Evolutionary conservation across 2,797 vertebrate species (phyloP).

Genomic region (Enteromius mattozi): DNA sequence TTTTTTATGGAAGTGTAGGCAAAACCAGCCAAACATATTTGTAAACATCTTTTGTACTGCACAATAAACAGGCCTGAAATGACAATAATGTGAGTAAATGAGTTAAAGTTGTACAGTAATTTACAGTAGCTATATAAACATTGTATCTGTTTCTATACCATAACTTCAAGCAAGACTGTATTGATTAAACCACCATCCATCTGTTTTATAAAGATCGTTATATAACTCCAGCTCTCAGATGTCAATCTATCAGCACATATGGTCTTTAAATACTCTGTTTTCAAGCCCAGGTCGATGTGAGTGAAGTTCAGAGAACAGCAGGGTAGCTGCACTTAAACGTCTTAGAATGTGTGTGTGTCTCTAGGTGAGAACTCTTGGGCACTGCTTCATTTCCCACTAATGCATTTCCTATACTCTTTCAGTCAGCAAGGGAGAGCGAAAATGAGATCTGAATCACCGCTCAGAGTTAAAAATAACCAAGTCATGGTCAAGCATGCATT

Average conservation of each 20-base stretch:
- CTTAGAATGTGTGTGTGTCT: slow-evolving; percentile 8
- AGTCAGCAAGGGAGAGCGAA: slow-evolving; percentile 14
- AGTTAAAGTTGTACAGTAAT: not conserved
- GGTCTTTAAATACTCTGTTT: slow-evolving; percentile 33
- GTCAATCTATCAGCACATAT: slow-evolving; percentile 45
- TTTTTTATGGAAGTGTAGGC: not conserved
- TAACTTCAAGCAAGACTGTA: not conserved
- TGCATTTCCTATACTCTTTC: slow-evolving; percentile 34
- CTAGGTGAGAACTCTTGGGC: slow-evolving; percentile 32
- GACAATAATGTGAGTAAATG: not conserved
- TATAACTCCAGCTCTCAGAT: slow-evolving; percentile 36
- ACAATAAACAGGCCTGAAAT: not conserved
- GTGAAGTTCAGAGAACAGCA: slow-evolving; percentile 43
- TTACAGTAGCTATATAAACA: slow-evolving; percentile 1
- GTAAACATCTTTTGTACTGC: not conserved
- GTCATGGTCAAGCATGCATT: slow-evolving; percentile 20
- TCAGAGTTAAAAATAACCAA: slow-evolving; percentile 43
- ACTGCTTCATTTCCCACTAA: slow-evolving; percentile 27
- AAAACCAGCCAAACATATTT: not conserved
- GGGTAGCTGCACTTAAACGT: slow-evolving; percentile 29
- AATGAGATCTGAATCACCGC: slow-evolving; percentile 34
- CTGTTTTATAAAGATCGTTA: slow-evolving; percentile 17
- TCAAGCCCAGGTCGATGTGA: slow-evolving; percentile 20
- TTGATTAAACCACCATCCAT: slow-evolving; percentile 21
- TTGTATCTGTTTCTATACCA: not conserved